A percentile compares a stretch with the other conserved stretches of the same genome.
These are phyloP conservation scores for Merops nubicus DNA, from an alignment of 2,113 vertebrate genomes.

Conservation along the genomic window DNA sequence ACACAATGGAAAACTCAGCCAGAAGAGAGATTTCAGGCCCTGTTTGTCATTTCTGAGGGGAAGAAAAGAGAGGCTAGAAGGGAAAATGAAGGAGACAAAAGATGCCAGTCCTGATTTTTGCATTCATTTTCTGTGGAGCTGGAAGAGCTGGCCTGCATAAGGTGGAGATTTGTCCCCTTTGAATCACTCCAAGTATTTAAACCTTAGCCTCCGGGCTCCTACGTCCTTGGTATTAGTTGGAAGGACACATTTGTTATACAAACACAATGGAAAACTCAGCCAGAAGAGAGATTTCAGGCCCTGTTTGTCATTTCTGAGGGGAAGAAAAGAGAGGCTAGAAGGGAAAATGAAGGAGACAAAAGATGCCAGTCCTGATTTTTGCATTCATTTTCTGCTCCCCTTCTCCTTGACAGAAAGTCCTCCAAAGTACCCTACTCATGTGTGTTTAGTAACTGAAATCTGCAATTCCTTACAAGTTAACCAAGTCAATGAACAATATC, in stretches of 20 bases:
- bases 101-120: background rate
- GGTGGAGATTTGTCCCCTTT: background rate
- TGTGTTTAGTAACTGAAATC: background rate
- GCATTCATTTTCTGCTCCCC: background rate
- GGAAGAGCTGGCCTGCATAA: too few relatives aligned
- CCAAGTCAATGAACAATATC: background rate
- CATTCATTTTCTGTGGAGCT: background rate
- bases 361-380: background rate
- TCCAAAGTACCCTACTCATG: background rate
- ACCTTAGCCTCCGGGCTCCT: constrained; percentile 14
- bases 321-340: background rate
- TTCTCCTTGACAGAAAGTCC: background rate
- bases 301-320: background rate
- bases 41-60: background rate
- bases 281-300: background rate
- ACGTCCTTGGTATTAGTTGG: constrained; percentile 24
- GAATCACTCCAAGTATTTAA: background rate
- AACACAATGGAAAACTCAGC: constrained; percentile 24
- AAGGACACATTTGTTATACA: constrained; percentile 6
- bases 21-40: background rate
- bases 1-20: constrained; percentile 24
- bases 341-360: background rate
- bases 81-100: background rate
- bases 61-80: background rate
- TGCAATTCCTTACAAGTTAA: background rate